phyloP scores from a whole-genome alignment of 2,797 vertebrate species.

The Mormyrus proboscirostris region DNA sequence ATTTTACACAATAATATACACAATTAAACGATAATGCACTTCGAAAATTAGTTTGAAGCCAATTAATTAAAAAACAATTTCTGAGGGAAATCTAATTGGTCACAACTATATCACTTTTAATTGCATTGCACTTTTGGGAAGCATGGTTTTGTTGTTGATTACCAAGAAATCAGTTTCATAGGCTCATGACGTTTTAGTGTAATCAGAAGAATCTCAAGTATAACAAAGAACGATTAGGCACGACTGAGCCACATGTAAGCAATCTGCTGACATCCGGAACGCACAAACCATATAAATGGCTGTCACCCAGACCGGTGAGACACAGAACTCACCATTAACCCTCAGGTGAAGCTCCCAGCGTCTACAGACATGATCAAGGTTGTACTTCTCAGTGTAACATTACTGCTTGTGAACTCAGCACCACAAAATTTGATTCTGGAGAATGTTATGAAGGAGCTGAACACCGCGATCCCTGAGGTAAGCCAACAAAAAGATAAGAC shows the following conservation, averaged over 20 bases:
- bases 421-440: neutral
- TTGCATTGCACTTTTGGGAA: neutral
- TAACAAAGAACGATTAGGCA: neutral
- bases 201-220: neutral
- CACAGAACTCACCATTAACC: neutral
- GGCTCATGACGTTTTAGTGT: neutral
- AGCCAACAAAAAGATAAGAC: neutral
- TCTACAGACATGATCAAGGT: neutral
- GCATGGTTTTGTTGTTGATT: neutral
- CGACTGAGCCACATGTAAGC: neutral
- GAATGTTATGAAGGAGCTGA: neutral
- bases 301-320: neutral
- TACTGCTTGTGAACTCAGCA: neutral
- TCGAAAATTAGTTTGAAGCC: neutral
- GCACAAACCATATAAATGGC: neutral
- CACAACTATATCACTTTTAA: neutral
- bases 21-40: too few species aligned
- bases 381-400: neutral
- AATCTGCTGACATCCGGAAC: neutral
- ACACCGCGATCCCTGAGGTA: neutral
- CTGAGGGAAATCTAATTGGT: too few species aligned
- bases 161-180: neutral
- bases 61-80: too few species aligned
- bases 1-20: too few species aligned
- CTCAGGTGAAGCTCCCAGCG: neutral